Evolutionary conservation across 1,140 invertebrate genomes (phyloP), one percentile per base, ranked within the genome.

Genomic region (Achroia grisella): DNA sequence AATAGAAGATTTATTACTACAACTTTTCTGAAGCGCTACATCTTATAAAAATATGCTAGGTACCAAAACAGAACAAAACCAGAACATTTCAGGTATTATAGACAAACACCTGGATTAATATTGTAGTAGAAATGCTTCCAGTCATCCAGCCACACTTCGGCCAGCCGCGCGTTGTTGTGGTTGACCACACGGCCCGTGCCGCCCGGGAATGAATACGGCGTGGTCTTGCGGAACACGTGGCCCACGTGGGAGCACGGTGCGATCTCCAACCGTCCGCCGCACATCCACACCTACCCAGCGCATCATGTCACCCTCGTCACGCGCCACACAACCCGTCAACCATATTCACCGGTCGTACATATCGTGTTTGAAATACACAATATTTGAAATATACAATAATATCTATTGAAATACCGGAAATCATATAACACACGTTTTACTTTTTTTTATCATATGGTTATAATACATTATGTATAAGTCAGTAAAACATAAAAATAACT

Each of bases 91-190:
- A 6, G n/a, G n/a, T n/a, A n/a, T 6, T 23, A 23, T 10, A 43
- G 46, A 47, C 48, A 56, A 51, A 37, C 51, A 95, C 93, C 93
- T 94, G 96, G 96, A 90, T 97, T 97, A 89, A 97, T 97, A 88
- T 95, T 95, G 92, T 97, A 98, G 92, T 97, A 98, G 91, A 98
- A 98, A 86, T 96, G 91, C 90, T 96, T 96, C 95, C 96, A 98
- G 75, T 97, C 94, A 88, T 98, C 97, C 87, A 98, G 92, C 97
- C 97, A 98, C 63, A 98, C 97, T 87, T 97, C 95, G 52, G 96
- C 97, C 68, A 98, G 91, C 63, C 97, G 91, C 61, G 95, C 96
- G 90, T 97, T 97, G 90, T 98, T 98, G 89, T 98, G 96, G 91
- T 99, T 97, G 86, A 99, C 95, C 86, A 99, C 97, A 80, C 95